Evolutionary conservation across 1,140 invertebrate genomes (phyloP), one percentile per base, ranked within the genome.

Genomic region (Meloidogyne chitwoodi): DNA sequence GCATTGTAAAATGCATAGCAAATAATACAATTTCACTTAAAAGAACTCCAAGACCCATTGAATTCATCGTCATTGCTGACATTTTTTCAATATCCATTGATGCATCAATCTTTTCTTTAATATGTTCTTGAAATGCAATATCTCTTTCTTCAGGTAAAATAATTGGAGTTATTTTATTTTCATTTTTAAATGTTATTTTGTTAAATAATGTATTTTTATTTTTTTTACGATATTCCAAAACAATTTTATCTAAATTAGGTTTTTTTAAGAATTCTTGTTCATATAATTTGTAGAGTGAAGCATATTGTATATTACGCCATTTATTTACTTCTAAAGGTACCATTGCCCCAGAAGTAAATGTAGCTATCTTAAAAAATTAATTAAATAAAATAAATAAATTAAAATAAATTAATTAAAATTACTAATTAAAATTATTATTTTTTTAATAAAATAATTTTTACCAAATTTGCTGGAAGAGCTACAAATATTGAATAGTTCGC

Each of bases 331-430:
- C 71, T 6, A 27, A n/a, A 22, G 71, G 71, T 34, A 73, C 56
- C 71, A 73, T 73, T 26, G 71, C 71, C 5, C 56, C 71, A 38
- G 71, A 56, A 4, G 71, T 56, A 1, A 24, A 34, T 31, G 56
- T 19, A 24, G 71, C 41, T 22, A 56, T 22, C 68, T 70, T n/a
- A n/a, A n/a, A n/a, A n/a, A n/a, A n/a, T n/a, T n/a, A n/a, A n/a
- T n/a, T n/a, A n/a, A n/a, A n/a, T n/a, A n/a, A n/a, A n/a, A n/a
- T n/a, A n/a, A n/a, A n/a, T n/a, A n/a, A n/a, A n/a, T n/a, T n/a
- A n/a, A n/a, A n/a, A n/a, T n/a, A n/a, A n/a, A n/a, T n/a, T n/a
- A n/a, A n/a, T n/a, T n/a, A n/a, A n/a, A n/a, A n/a, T n/a, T n/a
- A n/a, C n/a, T n/a, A n/a, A n/a, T n/a, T n/a, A n/a, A n/a, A n/a